Conservation (phyloP, 2,888 invertebrate genomes). For the Pollenia labialis region DNA sequence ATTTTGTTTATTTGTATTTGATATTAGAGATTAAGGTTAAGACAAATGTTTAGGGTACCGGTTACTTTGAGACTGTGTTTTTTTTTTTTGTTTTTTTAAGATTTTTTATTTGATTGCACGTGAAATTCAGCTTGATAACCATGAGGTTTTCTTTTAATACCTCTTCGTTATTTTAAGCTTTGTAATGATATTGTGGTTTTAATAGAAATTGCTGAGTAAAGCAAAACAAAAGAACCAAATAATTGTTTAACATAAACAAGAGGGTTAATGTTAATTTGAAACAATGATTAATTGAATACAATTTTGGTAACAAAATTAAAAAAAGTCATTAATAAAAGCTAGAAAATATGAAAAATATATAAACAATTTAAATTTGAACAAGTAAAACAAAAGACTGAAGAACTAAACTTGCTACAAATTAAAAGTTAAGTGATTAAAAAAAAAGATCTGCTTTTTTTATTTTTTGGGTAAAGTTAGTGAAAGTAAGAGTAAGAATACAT, state of each 20-base stretch:
- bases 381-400: slow-evolving; percentile 20
- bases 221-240: background rate
- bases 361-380: background rate
- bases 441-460: too few relatives aligned
- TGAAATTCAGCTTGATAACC: slow-evolving; percentile 11
- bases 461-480: too few relatives aligned
- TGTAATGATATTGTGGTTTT: slow-evolving; percentile 33
- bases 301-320: background rate
- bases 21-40: slow-evolving; percentile 70
- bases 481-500: too few relatives aligned
- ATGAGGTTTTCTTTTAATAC: background rate
- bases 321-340: too few relatives aligned
- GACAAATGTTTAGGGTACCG: slow-evolving; percentile 67
- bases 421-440: too few relatives aligned
- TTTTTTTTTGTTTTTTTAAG: background rate
- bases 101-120: background rate
- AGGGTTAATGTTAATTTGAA: background rate
- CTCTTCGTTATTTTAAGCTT: background rate
- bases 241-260: slow-evolving; percentile 6
- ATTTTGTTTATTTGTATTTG: slow-evolving; percentile 18
- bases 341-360: background rate
- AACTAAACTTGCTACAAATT: background rate
- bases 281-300: slow-evolving; percentile 25
- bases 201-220: slow-evolving; percentile 3
- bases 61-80: slow-evolving; percentile 5